Conservation (phyloP, 2,113 vertebrate genomes). For the Ia io region DNA sequence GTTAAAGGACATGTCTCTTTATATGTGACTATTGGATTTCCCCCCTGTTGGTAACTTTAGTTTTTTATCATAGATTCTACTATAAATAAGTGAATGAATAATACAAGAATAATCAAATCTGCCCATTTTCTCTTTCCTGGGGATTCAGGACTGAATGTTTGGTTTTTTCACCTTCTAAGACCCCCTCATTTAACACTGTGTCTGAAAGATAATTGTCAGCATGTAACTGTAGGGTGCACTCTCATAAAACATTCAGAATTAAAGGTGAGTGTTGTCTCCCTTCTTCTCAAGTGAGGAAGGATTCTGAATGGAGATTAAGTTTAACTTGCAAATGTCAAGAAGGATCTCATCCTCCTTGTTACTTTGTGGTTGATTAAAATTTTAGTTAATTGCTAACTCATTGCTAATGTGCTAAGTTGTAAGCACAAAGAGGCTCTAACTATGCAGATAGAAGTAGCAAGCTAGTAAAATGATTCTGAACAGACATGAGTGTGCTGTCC, state of each 20-base stretch:
- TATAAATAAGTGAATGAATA: background rate
- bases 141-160: background rate
- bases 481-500: background rate
- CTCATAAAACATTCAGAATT: background rate
- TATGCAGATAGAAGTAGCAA: background rate
- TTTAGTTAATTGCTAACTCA: background rate
- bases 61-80: background rate
- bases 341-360: background rate
- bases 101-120: background rate
- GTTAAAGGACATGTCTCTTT: background rate
- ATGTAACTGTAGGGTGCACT: background rate
- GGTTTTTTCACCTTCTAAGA: no score
- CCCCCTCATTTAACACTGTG: background rate
- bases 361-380: background rate
- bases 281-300: background rate
- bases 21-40: background rate
- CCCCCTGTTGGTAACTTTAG: rapidly evolving
- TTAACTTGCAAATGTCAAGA: background rate
- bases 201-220: background rate
- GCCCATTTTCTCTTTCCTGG: background rate
- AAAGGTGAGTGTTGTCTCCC: background rate
- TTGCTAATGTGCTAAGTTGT: background rate
- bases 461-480: background rate
- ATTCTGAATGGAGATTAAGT: background rate
- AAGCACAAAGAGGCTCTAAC: background rate